phyloP scores from a whole-genome alignment of 2,113 vertebrate genomes.

The Xiphophorus couchianus region DNA sequence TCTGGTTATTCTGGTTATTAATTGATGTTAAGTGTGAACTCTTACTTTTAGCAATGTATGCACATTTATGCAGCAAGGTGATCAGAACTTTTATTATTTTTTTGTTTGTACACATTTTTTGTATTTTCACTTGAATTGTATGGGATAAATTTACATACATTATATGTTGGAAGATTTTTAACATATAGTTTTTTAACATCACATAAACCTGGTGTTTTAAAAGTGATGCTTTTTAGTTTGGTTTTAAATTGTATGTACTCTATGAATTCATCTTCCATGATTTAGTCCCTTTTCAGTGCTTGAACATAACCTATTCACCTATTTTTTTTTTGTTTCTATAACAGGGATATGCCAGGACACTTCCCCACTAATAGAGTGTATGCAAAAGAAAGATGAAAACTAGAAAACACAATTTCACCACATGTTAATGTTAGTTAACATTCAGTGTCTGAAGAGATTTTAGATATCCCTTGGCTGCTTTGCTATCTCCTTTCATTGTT shows the following conservation, averaged over 20 bases:
- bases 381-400: background rate
- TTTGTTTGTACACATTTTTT: background rate
- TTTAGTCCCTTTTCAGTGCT: background rate
- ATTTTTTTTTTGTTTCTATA: background rate
- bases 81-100: background rate
- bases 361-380: background rate
- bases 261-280: background rate
- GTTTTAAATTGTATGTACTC: background rate
- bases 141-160: no score
- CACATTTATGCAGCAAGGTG: background rate
- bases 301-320: background rate
- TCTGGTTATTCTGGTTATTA: background rate
- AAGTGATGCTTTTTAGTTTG: background rate
- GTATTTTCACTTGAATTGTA: no score
- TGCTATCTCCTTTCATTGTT: background rate
- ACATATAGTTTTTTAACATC: background rate
- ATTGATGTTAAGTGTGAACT: background rate
- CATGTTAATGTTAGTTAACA: background rate
- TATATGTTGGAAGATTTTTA: no score
- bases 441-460: background rate
- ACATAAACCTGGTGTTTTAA: background rate
- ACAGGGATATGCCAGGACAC: background rate
- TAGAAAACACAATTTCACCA: background rate
- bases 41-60: background rate
- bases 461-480: slow-evolving; percentile 2